Percentiles rank a stretch among this genome's conserved stretches.
These are phyloP conservation scores for Montipora sp. DNA, from an alignment of 64 coral and sea anemone genomes.

Conservation along the genomic window DNA sequence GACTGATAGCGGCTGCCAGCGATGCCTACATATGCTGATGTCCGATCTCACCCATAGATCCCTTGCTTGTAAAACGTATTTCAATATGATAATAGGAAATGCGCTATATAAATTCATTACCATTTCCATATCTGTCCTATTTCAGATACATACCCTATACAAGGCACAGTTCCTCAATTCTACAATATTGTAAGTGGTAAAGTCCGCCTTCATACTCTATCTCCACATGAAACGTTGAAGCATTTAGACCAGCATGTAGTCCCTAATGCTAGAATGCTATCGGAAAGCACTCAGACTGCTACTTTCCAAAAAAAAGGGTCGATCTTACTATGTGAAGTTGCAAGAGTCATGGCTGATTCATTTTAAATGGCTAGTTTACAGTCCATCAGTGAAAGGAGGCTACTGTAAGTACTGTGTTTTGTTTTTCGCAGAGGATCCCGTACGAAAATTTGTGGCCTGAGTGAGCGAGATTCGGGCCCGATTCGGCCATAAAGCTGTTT, in stretches of 20 bases:
- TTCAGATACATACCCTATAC: slow-evolving; percentile 11
- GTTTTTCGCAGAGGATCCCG: not conserved
- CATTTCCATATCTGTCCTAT: not conserved
- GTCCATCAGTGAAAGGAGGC: slow-evolving; percentile 19
- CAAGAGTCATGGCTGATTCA: slow-evolving; percentile 8
- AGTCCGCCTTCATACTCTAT: slow-evolving; percentile 21
- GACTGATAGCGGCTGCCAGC: no score
- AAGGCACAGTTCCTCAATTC: slow-evolving; percentile 19
- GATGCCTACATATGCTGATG: no score
- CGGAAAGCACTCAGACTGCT: not conserved
- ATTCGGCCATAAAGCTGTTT: no score
- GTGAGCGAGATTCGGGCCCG: no score
- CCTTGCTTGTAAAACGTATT: no score
- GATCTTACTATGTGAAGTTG: slow-evolving; percentile 25
- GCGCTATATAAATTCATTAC: not conserved
- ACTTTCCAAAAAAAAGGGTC: not conserved
- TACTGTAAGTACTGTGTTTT: slow-evolving; percentile 18
- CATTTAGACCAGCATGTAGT: slow-evolving; percentile 15
- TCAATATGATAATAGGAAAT: not conserved
- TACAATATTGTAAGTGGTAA: slow-evolving; percentile 8
- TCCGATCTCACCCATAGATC: no score
- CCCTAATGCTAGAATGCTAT: slow-evolving; percentile 21
- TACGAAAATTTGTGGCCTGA: no score
- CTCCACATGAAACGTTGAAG: slow-evolving; percentile 4
- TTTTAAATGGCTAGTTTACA: slow-evolving; percentile 22